These are phyloP conservation scores for Listrodromus nycthemerus DNA, from an alignment of 2,888 invertebrate species.

Conservation along the genomic window DNA sequence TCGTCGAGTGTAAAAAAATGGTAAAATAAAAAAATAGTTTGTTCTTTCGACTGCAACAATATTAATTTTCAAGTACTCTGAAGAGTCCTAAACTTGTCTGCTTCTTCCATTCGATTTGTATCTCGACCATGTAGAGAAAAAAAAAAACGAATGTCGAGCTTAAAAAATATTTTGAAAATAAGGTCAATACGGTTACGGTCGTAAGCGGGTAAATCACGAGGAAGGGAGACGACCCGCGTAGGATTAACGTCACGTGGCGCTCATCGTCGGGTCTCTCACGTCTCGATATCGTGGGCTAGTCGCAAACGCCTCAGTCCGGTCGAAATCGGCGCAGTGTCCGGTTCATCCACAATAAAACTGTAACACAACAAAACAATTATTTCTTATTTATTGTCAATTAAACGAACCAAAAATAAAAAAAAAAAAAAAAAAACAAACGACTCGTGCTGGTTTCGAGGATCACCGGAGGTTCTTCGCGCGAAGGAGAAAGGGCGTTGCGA, in stretches of 20 bases:
- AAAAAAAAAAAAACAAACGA: slow-evolving; percentile 6
- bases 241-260: slow-evolving; percentile 35
- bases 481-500: slow-evolving; percentile 64
- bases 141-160: background rate
- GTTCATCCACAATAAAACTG: slow-evolving; percentile 45
- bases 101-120: background rate
- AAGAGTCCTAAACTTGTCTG: background rate
- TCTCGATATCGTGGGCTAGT: slow-evolving; percentile 35
- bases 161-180: slow-evolving; percentile 30
- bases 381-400: slow-evolving; percentile 34
- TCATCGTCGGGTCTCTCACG: slow-evolving; percentile 50
- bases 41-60: background rate
- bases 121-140: background rate
- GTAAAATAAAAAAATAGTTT: background rate
- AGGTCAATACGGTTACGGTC: background rate
- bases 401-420: slow-evolving; percentile 20
- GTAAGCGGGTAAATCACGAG: slow-evolving; percentile 4
- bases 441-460: slow-evolving; percentile 44
- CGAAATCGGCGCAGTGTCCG: slow-evolving; percentile 64
- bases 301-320: slow-evolving; percentile 53
- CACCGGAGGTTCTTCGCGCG: slow-evolving; percentile 45
- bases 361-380: slow-evolving; percentile 24
- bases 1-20: background rate
- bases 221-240: slow-evolving; percentile 10
- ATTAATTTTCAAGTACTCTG: background rate